Conservation (phyloP, 64 coral and sea anemone species). For the Hydrozoanthus tunicans region DNA sequence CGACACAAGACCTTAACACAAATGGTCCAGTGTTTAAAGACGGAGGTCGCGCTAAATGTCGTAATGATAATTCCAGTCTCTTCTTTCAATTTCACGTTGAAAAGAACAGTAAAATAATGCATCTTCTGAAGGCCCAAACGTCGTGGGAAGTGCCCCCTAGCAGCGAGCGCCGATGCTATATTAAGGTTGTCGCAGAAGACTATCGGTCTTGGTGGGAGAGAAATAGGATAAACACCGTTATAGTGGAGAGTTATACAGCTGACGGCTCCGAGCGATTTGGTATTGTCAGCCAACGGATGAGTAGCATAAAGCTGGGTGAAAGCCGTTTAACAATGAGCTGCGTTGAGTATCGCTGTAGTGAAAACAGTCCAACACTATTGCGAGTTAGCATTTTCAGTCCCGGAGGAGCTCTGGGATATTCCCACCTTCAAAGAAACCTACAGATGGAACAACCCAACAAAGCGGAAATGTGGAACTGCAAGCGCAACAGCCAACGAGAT, state of each 20-base stretch:
- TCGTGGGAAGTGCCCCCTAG: background rate
- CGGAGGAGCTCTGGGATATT: background rate
- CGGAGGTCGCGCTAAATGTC: background rate
- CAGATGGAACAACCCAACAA: constrained; percentile 7
- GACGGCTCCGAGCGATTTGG: constrained; percentile 32
- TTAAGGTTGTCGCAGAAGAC: background rate
- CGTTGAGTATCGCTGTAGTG: constrained; percentile 13
- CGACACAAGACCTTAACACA: background rate
- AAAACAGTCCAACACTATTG: constrained; percentile 26
- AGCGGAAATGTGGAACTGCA: constrained; percentile 34
- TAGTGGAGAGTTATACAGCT: constrained; percentile 27
- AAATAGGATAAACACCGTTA: background rate
- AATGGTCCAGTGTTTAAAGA: constrained; percentile 32
- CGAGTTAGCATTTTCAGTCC: background rate
- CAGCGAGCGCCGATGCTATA: constrained; percentile 16
- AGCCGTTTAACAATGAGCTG: background rate
- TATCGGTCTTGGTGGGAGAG: background rate
- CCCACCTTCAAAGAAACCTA: background rate
- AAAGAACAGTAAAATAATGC: background rate
- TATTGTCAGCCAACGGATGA: background rate
- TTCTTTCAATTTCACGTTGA: constrained; percentile 13
- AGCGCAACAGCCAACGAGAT: constrained; percentile 15
- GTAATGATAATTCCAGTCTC: constrained; percentile 21
- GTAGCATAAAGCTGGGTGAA: background rate
- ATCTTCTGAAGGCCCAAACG: background rate